Percentiles rank a stretch among this genome's conserved stretches.
These are phyloP conservation scores for Glyphotaelius pellucidus DNA, from an alignment of 2,888 invertebrate genomes.

Conservation along the genomic window DNA sequence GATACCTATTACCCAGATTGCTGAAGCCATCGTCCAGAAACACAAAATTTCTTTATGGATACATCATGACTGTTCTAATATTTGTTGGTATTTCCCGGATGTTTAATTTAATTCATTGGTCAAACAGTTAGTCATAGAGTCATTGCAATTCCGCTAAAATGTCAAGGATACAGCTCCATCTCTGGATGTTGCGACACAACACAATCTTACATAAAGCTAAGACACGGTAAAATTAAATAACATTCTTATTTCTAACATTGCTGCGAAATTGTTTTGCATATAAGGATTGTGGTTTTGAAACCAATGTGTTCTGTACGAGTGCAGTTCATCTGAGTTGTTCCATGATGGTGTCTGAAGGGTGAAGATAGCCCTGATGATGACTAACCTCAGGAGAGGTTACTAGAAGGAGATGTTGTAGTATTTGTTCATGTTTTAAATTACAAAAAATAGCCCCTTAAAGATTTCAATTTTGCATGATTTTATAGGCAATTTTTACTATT, in stretches of 20 bases:
- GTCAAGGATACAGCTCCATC: not conserved
- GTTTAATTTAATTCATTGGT: not conserved
- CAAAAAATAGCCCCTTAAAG: no score
- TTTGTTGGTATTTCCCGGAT: not conserved
- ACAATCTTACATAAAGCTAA: not conserved
- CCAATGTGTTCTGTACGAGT: not conserved
- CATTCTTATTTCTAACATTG: not conserved
- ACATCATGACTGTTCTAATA: no score
- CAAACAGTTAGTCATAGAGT: not conserved
- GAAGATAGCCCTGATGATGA: no score
- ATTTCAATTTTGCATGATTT: no score
- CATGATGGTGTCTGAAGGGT: no score
- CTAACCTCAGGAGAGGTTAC: no score
- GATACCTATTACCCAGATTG: no score
- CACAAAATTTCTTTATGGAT: no score
- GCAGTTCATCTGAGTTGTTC: not conserved
- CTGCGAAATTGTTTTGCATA: not conserved
- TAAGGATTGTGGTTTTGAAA: not conserved
- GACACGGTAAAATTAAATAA: not conserved
- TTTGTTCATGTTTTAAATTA: no score
- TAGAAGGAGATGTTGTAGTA: no score
- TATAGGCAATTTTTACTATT: no score
- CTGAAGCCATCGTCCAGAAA: no score
- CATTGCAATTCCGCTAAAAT: not conserved
- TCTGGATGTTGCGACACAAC: not conserved